These are phyloP conservation scores for Semotilus atromaculatus DNA, from an alignment of 2,797 vertebrate genomes.

Conservation along the genomic window DNA sequence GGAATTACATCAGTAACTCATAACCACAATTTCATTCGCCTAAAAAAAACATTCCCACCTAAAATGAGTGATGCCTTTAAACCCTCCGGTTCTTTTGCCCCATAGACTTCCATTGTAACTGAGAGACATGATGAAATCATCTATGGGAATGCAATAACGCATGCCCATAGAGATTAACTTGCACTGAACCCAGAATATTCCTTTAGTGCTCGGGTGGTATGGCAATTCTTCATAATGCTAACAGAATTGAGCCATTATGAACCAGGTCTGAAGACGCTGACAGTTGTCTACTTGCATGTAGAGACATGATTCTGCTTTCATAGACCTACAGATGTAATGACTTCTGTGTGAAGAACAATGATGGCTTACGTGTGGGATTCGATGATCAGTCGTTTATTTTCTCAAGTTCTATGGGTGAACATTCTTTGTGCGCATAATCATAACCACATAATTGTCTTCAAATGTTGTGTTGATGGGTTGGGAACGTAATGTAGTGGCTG, in stretches of 20 bases:
- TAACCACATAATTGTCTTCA: background rate
- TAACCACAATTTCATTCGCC: background rate
- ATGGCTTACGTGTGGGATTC: background rate
- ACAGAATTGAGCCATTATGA: background rate
- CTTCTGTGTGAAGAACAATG: background rate
- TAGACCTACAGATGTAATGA: background rate
- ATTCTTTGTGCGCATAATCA: background rate
- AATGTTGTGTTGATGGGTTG: background rate
- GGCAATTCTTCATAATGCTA: background rate
- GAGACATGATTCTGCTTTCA: background rate
- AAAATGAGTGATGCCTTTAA: background rate
- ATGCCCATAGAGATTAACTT: background rate
- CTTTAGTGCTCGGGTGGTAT: background rate
- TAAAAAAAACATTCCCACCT: background rate
- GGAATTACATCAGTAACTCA: background rate
- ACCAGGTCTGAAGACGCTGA: background rate
- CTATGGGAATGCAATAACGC: background rate
- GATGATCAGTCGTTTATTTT: background rate
- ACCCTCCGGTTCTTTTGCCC: background rate
- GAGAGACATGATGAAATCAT: background rate
- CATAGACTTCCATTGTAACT: background rate
- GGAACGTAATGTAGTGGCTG: background rate
- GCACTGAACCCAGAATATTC: too few relatives aligned
- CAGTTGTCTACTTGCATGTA: background rate
- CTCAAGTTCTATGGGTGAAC: background rate